Base-by-base conservation (phyloP, 2,888 invertebrate genomes). In the Dorcus parallelipipedus region DNA sequence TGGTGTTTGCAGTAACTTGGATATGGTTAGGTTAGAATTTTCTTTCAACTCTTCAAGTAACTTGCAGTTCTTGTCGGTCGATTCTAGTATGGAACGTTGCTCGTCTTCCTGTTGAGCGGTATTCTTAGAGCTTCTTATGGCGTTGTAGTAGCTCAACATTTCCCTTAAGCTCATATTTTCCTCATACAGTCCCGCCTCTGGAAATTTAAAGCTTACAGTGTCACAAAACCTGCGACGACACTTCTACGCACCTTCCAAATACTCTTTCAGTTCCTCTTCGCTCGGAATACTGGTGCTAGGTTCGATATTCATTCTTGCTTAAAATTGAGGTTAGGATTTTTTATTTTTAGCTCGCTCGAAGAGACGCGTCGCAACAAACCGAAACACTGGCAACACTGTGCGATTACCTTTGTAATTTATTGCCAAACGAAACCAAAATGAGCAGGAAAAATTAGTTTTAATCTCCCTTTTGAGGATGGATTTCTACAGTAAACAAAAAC, bases 121-220 rank as follows among this genome's bases (percentile, higher is more conserved):
- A 23, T 23, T 53, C 59, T 65, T 58, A 2, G 67, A 67, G 53
- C 60, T 50, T 38, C 61, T 64, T 47, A 67, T 42, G 38, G 61
- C 66, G 7, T 59, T 53, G 53, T 63, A 67, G 9, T 64, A 45
- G 33, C 57, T 49, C 40, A 43, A 26, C 61, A 65, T 64, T 55
- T 66, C 66, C 10, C 58, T 51, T 8, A 50, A 23, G 41, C 38
- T 56, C 61, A 67, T 60, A 9, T 58, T 58, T n/a, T 54, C 43
- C 51, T 67, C 65, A 53, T 60, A 66, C 9, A 58, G 55, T 8
- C 64, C 65, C 33, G 62, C 64, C 38, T 63, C 66, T 66, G 38
- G 9, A 56, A 55, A 51, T 20, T 33, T 33, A 33, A 33, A 33
- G 0, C 26, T 23, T 33, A 33, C 6, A 33, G 26, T 6, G 7